Conservation (phyloP, 2,888 invertebrate species). For the Allolobophora icterica region DNA sequence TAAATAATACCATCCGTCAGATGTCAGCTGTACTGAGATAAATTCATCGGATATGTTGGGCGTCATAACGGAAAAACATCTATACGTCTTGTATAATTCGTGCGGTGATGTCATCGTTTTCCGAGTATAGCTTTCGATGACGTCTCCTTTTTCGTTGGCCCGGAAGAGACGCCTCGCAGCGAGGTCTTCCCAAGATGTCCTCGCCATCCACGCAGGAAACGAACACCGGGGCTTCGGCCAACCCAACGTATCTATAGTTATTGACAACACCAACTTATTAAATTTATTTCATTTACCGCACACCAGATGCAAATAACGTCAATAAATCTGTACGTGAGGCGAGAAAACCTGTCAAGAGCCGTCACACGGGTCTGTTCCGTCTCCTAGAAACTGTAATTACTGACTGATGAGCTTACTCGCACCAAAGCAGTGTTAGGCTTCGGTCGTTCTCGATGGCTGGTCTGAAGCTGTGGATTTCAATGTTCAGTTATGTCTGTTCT, state of each 20-base stretch:
- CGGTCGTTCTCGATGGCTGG: too few relatives aligned
- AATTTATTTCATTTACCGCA: background rate
- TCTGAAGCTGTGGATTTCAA: too few relatives aligned
- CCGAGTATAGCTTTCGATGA: slow-evolving; percentile 18
- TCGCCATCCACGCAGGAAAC: slow-evolving; percentile 44
- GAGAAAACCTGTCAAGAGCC: too few relatives aligned
- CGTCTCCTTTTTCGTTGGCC: slow-evolving; percentile 37
- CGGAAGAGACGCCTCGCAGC: slow-evolving; percentile 39
- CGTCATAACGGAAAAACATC: slow-evolving; percentile 30
- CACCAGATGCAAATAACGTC: too few relatives aligned
- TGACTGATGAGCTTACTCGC: too few relatives aligned
- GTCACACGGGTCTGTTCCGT: too few relatives aligned
- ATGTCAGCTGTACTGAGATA: slow-evolving; percentile 9
- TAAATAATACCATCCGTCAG: slow-evolving; percentile 34
- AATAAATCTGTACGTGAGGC: too few relatives aligned
- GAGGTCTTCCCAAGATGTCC: slow-evolving; percentile 44
- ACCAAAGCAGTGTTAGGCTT: too few relatives aligned
- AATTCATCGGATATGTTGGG: slow-evolving; percentile 27
- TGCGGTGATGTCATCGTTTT: slow-evolving; percentile 15
- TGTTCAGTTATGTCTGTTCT: too few relatives aligned
- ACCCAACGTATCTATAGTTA: slow-evolving; percentile 44
- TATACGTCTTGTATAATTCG: slow-evolving; percentile 33
- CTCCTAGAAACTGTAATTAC: too few relatives aligned
- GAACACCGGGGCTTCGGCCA: slow-evolving; percentile 42
- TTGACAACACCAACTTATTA: background rate